These are phyloP conservation scores for Brachyrhaphis roseni DNA, from an alignment of 2,797 vertebrate species.

Conservation along the genomic window DNA sequence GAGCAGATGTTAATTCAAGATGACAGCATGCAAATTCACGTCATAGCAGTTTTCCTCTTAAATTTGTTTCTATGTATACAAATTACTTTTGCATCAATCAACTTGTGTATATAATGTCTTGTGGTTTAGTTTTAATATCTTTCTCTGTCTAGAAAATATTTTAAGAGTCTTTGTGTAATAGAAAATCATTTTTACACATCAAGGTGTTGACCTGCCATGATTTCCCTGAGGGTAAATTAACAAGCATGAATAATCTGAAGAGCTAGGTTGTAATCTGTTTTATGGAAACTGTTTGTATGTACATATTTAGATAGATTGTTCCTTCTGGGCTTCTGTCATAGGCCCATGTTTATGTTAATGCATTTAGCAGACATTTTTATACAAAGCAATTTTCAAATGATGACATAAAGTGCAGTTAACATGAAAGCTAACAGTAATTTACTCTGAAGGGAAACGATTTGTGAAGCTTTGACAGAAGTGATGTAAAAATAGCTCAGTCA, in stretches of 20 bases:
- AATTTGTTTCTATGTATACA: not conserved
- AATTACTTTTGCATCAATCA: conserved; percentile 1
- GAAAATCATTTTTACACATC: not conserved
- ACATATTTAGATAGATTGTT: conserved; percentile 52
- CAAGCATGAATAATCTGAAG: conserved; percentile 34
- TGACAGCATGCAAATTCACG: not conserved
- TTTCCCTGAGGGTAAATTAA: conserved; percentile 26
- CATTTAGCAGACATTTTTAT: not conserved
- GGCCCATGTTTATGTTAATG: conserved; percentile 42
- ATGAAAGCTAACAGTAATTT: not conserved
- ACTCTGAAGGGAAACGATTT: not conserved
- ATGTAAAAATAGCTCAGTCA: not conserved
- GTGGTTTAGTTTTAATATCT: not conserved
- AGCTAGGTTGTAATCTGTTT: conserved; percentile 23
- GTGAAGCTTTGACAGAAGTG: not conserved
- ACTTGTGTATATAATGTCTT: not conserved
- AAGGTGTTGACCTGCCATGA: conserved; percentile 19
- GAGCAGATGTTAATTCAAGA: not conserved
- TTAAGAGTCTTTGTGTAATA: conserved; percentile 2
- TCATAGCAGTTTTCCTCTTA: not conserved
- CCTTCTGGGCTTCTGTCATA: conserved; percentile 48
- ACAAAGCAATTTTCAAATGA: not conserved
- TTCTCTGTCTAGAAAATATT: conserved; percentile 9
- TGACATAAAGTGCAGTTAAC: not conserved
- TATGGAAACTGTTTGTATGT: conserved; percentile 34